These are phyloP conservation scores for Ciconia stormi DNA, from an alignment of 2,113 vertebrate genomes.

Conservation along the genomic window DNA sequence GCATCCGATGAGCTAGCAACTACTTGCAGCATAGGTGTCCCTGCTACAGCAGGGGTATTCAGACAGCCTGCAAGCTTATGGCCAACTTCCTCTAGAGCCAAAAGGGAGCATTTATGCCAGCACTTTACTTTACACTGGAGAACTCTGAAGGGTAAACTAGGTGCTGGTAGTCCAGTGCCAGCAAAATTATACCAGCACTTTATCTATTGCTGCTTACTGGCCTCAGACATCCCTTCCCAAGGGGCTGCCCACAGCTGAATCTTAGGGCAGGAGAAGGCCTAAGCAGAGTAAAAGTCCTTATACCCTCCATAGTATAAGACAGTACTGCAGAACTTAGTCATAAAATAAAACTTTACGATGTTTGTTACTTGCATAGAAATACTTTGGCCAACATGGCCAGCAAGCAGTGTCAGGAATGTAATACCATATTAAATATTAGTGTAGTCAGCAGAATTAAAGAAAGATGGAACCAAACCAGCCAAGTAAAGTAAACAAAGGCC, in stretches of 20 bases:
- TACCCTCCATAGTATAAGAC: neutral
- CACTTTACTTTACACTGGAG: neutral
- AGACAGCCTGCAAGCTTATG: neutral
- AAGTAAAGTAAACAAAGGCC: neutral
- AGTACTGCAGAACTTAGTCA: neutral
- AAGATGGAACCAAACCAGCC: neutral
- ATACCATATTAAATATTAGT: neutral
- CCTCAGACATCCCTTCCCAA: neutral
- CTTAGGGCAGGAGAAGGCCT: neutral
- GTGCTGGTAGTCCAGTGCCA: neutral
- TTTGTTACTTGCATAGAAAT: neutral
- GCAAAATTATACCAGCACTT: neutral
- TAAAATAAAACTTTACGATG: neutral
- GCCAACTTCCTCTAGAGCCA: neutral
- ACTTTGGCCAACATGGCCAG: neutral
- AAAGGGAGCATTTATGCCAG: neutral
- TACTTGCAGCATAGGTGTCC: neutral
- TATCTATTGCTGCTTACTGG: neutral
- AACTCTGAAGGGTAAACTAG: neutral
- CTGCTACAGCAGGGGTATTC: neutral
- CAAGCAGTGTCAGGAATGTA: neutral
- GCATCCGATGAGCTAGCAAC: neutral
- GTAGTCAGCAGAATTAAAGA: neutral
- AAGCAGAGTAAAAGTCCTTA: neutral
- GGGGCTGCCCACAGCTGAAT: neutral